Percentiles rank a stretch among this genome's conserved stretches.
Evolutionary conservation across 1,140 invertebrate genomes (phyloP).

Genomic region (Gryon sp.): DNA sequence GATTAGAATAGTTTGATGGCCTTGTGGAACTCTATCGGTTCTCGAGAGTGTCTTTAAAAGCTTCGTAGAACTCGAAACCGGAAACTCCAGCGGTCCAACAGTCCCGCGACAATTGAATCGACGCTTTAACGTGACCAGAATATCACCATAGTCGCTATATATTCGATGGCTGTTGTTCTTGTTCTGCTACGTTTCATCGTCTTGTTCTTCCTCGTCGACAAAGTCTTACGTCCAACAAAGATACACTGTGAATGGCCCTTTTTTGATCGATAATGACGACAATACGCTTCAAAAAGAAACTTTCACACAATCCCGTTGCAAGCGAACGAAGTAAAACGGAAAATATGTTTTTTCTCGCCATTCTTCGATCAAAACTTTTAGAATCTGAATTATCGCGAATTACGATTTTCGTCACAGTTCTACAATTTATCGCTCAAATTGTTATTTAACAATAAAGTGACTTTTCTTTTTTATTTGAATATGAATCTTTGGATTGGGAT

Average conservation of each 20-base stretch:
- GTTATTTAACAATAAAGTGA: no score
- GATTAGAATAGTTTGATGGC: slow-evolving; percentile 64
- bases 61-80: slow-evolving; percentile 67
- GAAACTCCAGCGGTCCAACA: slow-evolving; percentile 70
- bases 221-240: slow-evolving; percentile 53
- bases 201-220: slow-evolving; percentile 19
- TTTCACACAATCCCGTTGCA: no score
- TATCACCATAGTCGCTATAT: slow-evolving; percentile 62
- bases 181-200: slow-evolving; percentile 48
- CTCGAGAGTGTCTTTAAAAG: slow-evolving; percentile 70
- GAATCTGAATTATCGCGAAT: no score
- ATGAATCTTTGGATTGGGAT: no score
- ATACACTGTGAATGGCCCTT: slow-evolving; percentile 34
- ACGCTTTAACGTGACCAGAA: slow-evolving; percentile 72
- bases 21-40: slow-evolving; percentile 60
- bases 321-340: no score
- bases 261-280: slow-evolving; percentile 28
- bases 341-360: no score
- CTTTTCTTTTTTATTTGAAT: no score
- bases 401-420: no score
- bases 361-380: no score
- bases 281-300: slow-evolving; percentile 35
- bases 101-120: slow-evolving; percentile 74
- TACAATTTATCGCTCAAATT: no score
- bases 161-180: slow-evolving; percentile 62